Conservation (phyloP, 2,113 vertebrate species). For the Corythornis cristatus region DNA sequence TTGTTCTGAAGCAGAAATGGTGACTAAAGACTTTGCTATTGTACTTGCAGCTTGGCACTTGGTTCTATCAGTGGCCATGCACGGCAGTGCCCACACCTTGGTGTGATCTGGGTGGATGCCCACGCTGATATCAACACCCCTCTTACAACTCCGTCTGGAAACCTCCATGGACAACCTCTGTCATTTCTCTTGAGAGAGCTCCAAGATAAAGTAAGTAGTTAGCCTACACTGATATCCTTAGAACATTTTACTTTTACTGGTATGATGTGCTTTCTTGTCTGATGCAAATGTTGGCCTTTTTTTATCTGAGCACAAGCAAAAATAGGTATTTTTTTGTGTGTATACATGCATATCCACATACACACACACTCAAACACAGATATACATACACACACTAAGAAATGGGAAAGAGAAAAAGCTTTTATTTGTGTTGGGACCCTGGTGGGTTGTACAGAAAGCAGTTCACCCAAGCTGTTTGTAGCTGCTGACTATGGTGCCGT, state of each 20-base stretch:
- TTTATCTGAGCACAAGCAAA: background rate
- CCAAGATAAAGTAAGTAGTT: conserved; percentile 87
- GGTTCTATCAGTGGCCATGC: conserved; percentile 91
- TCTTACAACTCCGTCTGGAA: conserved; percentile 89
- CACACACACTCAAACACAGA: background rate
- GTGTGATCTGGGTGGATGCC: conserved; percentile 96
- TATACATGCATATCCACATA: rapidly evolving
- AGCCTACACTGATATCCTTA: background rate
- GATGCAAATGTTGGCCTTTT: background rate
- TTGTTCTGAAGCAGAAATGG: background rate
- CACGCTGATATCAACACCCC: conserved; percentile 96
- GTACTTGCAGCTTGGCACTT: conserved; percentile 85
- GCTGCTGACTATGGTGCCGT: background rate
- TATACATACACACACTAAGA: background rate
- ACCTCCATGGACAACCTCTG: conserved; percentile 92
- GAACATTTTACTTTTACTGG: background rate
- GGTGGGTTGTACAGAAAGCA: rapidly evolving
- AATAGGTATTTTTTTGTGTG: rapidly evolving
- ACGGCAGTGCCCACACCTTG: conserved; percentile 88
- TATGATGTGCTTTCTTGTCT: background rate
- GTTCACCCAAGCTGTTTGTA: background rate
- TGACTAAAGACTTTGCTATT: background rate
- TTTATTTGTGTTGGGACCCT: background rate
- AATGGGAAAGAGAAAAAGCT: background rate
- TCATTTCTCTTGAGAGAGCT: conserved; percentile 95